phyloP scores from a whole-genome alignment of 2,888 invertebrate genomes.

The Mimumesa dahlbomi region DNA sequence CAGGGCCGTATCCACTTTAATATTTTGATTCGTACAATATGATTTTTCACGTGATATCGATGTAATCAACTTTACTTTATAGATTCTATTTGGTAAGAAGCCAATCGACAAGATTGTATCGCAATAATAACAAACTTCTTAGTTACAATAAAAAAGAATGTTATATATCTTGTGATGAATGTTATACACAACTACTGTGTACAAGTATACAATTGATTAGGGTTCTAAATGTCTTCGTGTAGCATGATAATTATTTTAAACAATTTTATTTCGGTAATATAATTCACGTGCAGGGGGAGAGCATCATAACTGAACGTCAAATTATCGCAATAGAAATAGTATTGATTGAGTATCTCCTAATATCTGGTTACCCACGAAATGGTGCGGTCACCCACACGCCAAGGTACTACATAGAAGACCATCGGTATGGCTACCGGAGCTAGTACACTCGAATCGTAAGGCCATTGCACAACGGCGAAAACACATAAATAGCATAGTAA shows the following conservation, averaged over 20 bases:
- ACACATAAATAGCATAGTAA: slow-evolving; percentile 50
- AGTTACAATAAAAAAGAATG: too few species aligned
- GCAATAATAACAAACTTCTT: too few species aligned
- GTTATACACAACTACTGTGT: too few species aligned
- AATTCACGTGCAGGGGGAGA: slow-evolving; percentile 2
- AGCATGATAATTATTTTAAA: too few species aligned
- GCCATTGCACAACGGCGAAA: slow-evolving; percentile 55
- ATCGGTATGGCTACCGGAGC: slow-evolving; percentile 26
- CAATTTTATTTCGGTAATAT: background rate
- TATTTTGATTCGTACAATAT: too few species aligned
- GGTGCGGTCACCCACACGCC: slow-evolving; percentile 43
- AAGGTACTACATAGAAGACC: slow-evolving; percentile 8
- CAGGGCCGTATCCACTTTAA: slow-evolving; percentile 53
- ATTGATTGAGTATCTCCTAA: slow-evolving; percentile 52
- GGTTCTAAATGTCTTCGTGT: too few species aligned
- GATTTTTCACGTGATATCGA: too few species aligned
- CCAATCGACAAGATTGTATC: too few species aligned
- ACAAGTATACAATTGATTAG: too few species aligned
- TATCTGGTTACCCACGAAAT: slow-evolving; percentile 61
- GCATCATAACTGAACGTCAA: slow-evolving; percentile 12
- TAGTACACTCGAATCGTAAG: slow-evolving; percentile 14
- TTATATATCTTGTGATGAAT: too few species aligned
- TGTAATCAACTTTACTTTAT: too few species aligned
- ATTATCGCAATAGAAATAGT: slow-evolving; percentile 34
- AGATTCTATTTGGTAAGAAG: too few species aligned